These are phyloP conservation scores for Cheilosia soror DNA, from an alignment of 2,888 invertebrate species.

Conservation along the genomic window DNA sequence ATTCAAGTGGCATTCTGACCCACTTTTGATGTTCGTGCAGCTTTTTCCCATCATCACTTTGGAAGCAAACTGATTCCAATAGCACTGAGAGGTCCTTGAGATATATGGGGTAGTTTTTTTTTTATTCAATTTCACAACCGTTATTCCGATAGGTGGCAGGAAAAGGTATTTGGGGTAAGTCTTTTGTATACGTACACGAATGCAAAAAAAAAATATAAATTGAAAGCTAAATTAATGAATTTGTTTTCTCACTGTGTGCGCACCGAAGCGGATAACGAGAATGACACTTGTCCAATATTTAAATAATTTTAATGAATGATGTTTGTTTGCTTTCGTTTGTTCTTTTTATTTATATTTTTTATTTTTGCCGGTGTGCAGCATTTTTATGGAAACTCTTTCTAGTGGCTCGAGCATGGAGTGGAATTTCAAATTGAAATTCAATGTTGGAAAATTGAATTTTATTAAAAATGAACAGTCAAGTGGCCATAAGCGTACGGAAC, in stretches of 20 bases:
- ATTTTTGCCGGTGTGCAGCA: background rate
- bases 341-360: background rate
- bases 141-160: conserved; percentile 18
- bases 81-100: conserved; percentile 2
- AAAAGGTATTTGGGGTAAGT: background rate
- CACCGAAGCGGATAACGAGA: background rate
- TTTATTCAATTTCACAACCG: background rate
- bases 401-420: conserved; percentile 7
- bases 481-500: background rate
- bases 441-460: conserved; percentile 17
- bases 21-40: conserved; percentile 19
- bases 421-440: conserved; percentile 46
- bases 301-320: conserved; percentile 55
- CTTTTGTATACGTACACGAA: background rate
- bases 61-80: background rate
- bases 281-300: conserved; percentile 41
- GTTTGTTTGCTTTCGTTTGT: conserved; percentile 18
- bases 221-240: conserved; percentile 31
- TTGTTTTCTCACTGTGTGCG: conserved; percentile 11
- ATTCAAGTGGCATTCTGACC: conserved; percentile 61
- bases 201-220: background rate
- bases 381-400: conserved; percentile 3
- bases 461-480: conserved; percentile 23
- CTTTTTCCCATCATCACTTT: conserved; percentile 3
- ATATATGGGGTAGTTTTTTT: background rate